Conservation (phyloP, 2,113 vertebrate species). For the Aspidoscelis tigris region DNA sequence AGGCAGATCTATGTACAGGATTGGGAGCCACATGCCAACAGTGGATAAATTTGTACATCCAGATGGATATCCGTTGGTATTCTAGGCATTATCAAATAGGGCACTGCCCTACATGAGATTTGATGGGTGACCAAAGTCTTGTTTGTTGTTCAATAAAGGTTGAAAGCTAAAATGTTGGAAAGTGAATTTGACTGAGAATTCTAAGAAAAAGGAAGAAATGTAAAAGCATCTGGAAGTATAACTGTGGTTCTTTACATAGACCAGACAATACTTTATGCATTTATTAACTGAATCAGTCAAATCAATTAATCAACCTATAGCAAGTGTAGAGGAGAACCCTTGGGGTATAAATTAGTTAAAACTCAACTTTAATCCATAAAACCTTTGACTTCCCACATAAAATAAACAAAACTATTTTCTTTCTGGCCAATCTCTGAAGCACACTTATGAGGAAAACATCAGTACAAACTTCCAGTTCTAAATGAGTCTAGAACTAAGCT, state of each 20-base stretch:
- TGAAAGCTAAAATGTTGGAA: not conserved
- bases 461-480: not conserved
- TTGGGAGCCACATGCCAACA: not conserved
- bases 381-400: not conserved
- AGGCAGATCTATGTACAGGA: not conserved
- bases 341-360: not conserved
- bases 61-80: not conserved
- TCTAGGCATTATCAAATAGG: not conserved
- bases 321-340: not conserved
- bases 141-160: not conserved
- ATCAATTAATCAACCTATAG: no score
- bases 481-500: constrained; percentile 1
- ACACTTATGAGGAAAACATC: not conserved
- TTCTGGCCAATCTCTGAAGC: not conserved
- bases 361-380: not conserved
- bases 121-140: not conserved
- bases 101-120: not conserved
- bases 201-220: not conserved
- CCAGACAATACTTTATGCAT: not conserved
- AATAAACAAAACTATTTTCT: not conserved
- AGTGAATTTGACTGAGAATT: not conserved
- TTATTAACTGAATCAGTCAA: no score
- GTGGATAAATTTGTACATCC: not conserved
- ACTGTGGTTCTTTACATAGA: not conserved
- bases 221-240: not conserved